A percentile compares a stretch with the other conserved stretches of the same genome.
phyloP scores from a whole-genome alignment of 2,797 vertebrate species.

The Falco biarmicus region DNA sequence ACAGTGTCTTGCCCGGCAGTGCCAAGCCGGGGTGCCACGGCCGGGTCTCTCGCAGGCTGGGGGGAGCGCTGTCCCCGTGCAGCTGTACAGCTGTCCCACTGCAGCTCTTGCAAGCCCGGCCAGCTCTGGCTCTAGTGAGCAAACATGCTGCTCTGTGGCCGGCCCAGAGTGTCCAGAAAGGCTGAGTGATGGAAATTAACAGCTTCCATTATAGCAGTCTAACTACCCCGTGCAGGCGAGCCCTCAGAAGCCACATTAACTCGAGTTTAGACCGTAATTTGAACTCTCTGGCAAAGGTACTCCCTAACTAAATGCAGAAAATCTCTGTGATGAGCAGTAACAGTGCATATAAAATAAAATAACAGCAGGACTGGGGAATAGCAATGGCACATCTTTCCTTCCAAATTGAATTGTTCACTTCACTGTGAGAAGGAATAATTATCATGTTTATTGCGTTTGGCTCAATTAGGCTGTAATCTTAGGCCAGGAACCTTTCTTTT shows the following conservation, averaged over 20 bases:
- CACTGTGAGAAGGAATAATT: constrained; percentile 62
- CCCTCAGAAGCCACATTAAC: constrained; percentile 47
- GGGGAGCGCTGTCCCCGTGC: rapidly evolving
- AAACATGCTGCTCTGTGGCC: background rate
- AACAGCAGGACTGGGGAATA: constrained; percentile 58
- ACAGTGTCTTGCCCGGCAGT: background rate
- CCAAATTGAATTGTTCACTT: constrained; percentile 70
- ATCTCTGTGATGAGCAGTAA: constrained; percentile 49
- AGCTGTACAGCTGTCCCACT: background rate
- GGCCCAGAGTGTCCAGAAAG: background rate
- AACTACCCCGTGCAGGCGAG: background rate
- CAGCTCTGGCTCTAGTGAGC: background rate
- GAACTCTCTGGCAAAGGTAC: constrained; percentile 60
- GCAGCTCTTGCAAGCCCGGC: background rate
- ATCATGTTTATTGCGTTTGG: constrained; percentile 60
- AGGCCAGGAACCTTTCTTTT: constrained; percentile 62
- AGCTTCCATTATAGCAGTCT: constrained; percentile 5
- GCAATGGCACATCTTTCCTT: constrained; percentile 49
- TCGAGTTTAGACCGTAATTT: constrained; percentile 21
- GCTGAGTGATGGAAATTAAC: background rate
- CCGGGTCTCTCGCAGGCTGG: background rate
- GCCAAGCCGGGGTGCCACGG: background rate
- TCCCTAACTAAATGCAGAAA: constrained; percentile 30
- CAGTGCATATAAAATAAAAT: constrained; percentile 62
- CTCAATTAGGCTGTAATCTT: constrained; percentile 64